Percentiles rank a stretch among this genome's conserved stretches.
These are phyloP conservation scores for Caenorhabditis brenneri DNA, from an alignment of 1,140 invertebrate species.

Conservation along the genomic window DNA sequence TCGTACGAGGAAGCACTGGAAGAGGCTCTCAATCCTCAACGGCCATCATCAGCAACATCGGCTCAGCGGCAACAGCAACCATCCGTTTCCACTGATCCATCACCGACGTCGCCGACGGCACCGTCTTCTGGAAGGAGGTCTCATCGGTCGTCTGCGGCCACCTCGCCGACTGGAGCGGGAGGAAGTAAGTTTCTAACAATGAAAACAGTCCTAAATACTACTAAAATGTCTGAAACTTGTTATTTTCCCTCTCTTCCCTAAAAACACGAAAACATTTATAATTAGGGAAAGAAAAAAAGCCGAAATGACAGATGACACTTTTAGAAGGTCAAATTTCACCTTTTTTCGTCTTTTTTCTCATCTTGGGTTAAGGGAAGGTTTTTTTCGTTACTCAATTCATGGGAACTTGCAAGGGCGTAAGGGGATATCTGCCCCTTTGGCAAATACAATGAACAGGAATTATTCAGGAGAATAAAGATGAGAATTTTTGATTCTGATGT, in stretches of 20 bases:
- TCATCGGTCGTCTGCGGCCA: background rate
- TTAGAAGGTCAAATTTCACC: background rate
- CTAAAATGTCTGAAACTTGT: too few relatives aligned
- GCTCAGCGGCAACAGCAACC: too few relatives aligned
- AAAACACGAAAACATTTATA: too few relatives aligned
- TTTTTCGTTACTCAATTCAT: background rate
- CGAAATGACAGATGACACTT: background rate
- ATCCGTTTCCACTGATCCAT: background rate
- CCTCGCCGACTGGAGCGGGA: background rate
- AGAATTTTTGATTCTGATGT: too few relatives aligned
- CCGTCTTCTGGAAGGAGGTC: background rate
- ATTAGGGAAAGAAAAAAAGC: too few relatives aligned
- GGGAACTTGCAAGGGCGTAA: background rate
- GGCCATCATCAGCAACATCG: background rate
- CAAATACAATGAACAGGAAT: background rate
- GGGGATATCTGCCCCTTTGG: background rate
- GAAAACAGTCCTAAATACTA: too few relatives aligned
- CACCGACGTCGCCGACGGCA: background rate
- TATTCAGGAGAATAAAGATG: too few relatives aligned
- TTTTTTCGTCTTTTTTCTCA: background rate
- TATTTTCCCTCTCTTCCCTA: too few relatives aligned
- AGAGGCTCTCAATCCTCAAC: background rate
- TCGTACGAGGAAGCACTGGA: constrained; percentile 13
- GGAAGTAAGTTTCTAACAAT: background rate
- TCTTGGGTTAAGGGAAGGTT: background rate